A percentile compares a stretch with the other conserved stretches of the same genome.
phyloP scores from a whole-genome alignment of 2,888 invertebrate genomes.

The Alviniconcha strummeri region DNA sequence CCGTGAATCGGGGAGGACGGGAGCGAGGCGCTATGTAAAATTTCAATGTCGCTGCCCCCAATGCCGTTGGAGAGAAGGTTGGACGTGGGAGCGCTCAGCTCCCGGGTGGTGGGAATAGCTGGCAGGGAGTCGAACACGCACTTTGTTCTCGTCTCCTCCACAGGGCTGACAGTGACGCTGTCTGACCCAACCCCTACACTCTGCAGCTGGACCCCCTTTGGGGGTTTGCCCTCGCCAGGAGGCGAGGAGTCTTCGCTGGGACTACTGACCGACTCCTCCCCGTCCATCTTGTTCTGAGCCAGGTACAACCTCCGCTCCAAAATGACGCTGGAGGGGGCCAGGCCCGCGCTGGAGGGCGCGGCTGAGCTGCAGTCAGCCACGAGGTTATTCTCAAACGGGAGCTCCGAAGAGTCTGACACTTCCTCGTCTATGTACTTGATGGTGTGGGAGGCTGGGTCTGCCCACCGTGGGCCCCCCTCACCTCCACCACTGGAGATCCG shows the following conservation, averaged over 20 bases:
- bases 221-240: background rate
- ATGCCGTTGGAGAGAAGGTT: constrained; percentile 6
- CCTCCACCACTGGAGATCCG: constrained; percentile 10
- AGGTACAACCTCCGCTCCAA: constrained; percentile 45
- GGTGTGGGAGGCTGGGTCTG: constrained; percentile 70
- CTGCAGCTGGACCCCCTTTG: background rate
- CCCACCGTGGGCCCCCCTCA: constrained; percentile 63
- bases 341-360: constrained; percentile 33
- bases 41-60: constrained; percentile 45
- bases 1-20: constrained; percentile 66
- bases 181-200: background rate
- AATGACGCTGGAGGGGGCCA: constrained; percentile 35
- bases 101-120: background rate
- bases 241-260: constrained; percentile 8
- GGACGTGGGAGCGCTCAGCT: background rate
- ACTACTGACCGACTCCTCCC: background rate
- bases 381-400: constrained; percentile 48
- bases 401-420: constrained; percentile 43
- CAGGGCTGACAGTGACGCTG: background rate
- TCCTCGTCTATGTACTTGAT: constrained; percentile 81
- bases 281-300: constrained; percentile 43
- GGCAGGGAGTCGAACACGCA: constrained; percentile 15
- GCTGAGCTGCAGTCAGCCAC: constrained; percentile 58
- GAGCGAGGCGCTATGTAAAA: constrained; percentile 63
- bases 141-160: background rate